Base-by-base conservation (phyloP, 1,140 invertebrate species). In the Platyscapa corneri region DNA sequence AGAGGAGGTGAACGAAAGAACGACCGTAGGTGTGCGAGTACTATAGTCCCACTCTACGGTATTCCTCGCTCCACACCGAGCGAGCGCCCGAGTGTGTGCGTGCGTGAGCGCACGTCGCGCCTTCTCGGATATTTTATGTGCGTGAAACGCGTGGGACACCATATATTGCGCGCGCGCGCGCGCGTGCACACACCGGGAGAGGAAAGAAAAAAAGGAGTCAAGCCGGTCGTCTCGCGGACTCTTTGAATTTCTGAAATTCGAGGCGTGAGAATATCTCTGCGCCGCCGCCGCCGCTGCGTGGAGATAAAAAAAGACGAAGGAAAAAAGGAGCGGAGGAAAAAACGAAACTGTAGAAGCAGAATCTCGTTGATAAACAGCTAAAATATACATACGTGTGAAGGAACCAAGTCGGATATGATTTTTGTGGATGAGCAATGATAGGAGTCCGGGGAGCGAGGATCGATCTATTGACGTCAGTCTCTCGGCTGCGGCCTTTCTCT, bases 241-340 rank as follows among this genome's bases (percentile, higher is more conserved):
- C 87, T 88, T 89, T 88, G 88, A 88, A 87, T 89, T 88, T 87
- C 72, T 88, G 88, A 87, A 87, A 88, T 87, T 85, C 88, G 86
- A 86, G 82, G 88, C 88, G 90, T 89, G 89, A 89, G 88, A 90
- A 89, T 87, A 82, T 86, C 60, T 86, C 80, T 56, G 75, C 70
- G 82, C 77, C 64, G 77, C 80, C 6, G 64, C n/a, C n/a, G 70
- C 30, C 74, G 74, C 56, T 39, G 49, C 81, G 79, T 30, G 37
- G 67, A 32, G 34, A 32, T 20, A 46, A 42, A 23, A 18, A 46
- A 60, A 34, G 20, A 39, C 5, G 30, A 32, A n/a, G 20, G 49
- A 39, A 65, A 79, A 60, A 37, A 64, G 53, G 18, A 79, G 30
- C 27, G 10, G 23, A 32, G 3, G 34, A 34, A n/a, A n/a, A n/a